Evolutionary conservation across 2,113 vertebrate genomes (phyloP), one percentile per base, ranked within the genome.

Genomic region (Anas platyrhynchos): DNA sequence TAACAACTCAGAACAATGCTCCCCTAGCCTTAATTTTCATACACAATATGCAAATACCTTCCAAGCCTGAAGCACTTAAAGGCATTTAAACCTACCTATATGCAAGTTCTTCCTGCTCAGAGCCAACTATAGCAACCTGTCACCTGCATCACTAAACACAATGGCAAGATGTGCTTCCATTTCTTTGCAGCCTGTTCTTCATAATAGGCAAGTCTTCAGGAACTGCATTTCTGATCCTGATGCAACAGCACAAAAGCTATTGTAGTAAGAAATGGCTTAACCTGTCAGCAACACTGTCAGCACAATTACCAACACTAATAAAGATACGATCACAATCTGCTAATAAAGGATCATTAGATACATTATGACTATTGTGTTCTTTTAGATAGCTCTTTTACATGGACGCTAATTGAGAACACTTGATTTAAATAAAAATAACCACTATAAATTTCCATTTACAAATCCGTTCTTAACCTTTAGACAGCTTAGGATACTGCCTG

Each of bases 161-260:
- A 92, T 88, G 75, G 83, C 84, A 88, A 94, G 86, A 89, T n/a
- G 84, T 80, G 73, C 94, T 89, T 73, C 92, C 68, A 25, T 81
- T 79, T 75, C 92, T 91, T 78, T 79, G 74, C 71, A 93, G 75
- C 71, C 94, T 92, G 29, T 95, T 96, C 93, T 93, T 94, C 68
- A 59, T 32, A 74, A 44, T 75, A 94, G 85, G 89, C 79, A 96
- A 88, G 93, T 93, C 78, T 94, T 61, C 76, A 85, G 92, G 87
- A 96, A 52, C 82, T 68, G 79, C 74, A 72, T 91, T 94, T 94
- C 78, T 91, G 75, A 85, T 94, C 78, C 89, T 16, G 3, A 77
- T 87, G 89, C 85, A 92, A 86, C 52, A 67, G 81, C 81, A 96
- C 87, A 92, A 96, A 96, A 91, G 75, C 84, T 59, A 73, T 21